Percentiles rank a stretch among this genome's conserved stretches.
phyloP scores from a whole-genome alignment of 2,797 vertebrate species.

The Neoniphon sammara region DNA sequence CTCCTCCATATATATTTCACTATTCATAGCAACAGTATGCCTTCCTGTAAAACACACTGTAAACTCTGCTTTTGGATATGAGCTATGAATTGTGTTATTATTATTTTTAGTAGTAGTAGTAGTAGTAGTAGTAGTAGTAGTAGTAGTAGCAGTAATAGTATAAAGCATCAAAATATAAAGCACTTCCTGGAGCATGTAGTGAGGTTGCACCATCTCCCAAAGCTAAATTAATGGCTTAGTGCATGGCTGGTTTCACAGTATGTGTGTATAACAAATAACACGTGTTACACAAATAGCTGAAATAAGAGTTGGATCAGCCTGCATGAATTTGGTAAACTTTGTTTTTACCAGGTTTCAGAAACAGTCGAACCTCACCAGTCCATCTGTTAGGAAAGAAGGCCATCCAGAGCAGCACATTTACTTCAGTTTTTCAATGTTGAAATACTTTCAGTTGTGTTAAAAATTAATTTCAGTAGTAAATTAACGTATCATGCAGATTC shows the following conservation, averaged over 20 bases:
- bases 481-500: conserved; percentile 28
- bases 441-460: conserved; percentile 22
- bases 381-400: conserved; percentile 39
- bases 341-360: conserved; percentile 22
- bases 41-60: too few species aligned
- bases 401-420: conserved; percentile 24
- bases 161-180: too few species aligned
- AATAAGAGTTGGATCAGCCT: neutral
- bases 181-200: neutral
- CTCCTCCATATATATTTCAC: too few species aligned
- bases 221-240: conserved; percentile 16
- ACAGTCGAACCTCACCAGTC: conserved; percentile 46
- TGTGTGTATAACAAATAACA: too few species aligned
- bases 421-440: conserved; percentile 31
- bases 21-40: too few species aligned
- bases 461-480: neutral
- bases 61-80: too few species aligned
- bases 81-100: too few species aligned
- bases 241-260: conserved; percentile 12
- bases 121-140: too few species aligned
- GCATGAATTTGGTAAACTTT: neutral
- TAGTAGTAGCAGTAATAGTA: too few species aligned
- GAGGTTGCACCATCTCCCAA: neutral
- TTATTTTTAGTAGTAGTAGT: too few species aligned
- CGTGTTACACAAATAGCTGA: neutral